These are phyloP conservation scores for Orthonyx spaldingii DNA, from an alignment of 2,113 vertebrate genomes.

Conservation along the genomic window DNA sequence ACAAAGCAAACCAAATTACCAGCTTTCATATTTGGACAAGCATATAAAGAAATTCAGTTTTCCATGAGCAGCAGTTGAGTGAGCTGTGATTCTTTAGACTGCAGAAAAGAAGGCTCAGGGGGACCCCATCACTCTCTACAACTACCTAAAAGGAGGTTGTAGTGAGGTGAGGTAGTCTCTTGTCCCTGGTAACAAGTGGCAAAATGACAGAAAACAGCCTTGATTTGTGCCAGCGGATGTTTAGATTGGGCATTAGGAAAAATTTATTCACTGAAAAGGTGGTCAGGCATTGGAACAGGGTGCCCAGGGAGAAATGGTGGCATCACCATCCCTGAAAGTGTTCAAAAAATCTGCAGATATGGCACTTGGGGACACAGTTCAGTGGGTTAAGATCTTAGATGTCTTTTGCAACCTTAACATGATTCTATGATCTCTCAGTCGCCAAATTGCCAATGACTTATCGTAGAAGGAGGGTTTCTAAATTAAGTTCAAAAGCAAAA, in stretches of 20 bases:
- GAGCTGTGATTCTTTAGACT: not conserved
- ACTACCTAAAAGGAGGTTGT: not conserved
- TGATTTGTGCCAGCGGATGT: not conserved
- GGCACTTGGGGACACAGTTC: not conserved
- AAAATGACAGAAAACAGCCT: not conserved
- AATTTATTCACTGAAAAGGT: not conserved
- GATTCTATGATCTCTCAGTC: not conserved
- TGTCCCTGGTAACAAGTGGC: not conserved
- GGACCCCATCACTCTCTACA: not conserved
- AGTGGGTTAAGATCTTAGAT: not conserved
- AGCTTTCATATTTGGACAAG: not conserved
- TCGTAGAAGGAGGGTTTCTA: not conserved
- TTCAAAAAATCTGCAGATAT: not conserved
- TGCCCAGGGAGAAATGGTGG: not conserved
- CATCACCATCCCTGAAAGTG: not conserved
- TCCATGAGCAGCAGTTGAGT: not conserved
- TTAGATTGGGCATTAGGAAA: not conserved
- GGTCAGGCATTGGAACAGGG: not conserved
- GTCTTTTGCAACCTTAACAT: not conserved
- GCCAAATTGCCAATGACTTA: not conserved
- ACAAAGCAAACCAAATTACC: not conserved
- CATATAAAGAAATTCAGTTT: not conserved
- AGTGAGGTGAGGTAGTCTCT: not conserved
- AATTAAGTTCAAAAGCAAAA: not conserved
- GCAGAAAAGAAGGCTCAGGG: not conserved